phyloP scores from a whole-genome alignment of 2,797 vertebrate species.

The Odontamblyopus lacepedii region DNA sequence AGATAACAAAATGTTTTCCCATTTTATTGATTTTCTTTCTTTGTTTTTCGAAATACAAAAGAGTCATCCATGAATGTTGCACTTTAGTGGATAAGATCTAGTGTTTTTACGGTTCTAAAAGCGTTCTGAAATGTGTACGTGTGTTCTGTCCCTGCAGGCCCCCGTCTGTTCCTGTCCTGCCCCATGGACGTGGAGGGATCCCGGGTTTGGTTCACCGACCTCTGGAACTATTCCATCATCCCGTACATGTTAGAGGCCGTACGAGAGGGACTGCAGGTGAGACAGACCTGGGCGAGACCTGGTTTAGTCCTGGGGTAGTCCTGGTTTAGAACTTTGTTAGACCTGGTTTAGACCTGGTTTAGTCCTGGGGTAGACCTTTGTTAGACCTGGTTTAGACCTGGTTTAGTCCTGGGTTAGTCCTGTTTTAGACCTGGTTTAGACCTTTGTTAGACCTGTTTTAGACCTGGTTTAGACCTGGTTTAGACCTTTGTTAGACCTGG shows the following conservation, averaged over 20 bases:
- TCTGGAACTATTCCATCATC: conserved; percentile 99
- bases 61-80: too few relatives aligned
- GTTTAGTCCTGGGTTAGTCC: not conserved
- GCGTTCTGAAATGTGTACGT: too few relatives aligned
- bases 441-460: not conserved
- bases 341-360: not conserved
- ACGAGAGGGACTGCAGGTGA: conserved; percentile 95
- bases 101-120: too few relatives aligned
- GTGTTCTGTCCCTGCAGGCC: conserved; percentile 75
- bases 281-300: too few relatives aligned
- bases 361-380: not conserved
- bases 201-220: conserved; percentile 97
- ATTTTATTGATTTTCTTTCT: too few relatives aligned
- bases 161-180: conserved; percentile 95
- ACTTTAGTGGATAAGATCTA: too few relatives aligned
- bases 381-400: not conserved
- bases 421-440: not conserved
- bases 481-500: not conserved
- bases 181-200: conserved; percentile 96
- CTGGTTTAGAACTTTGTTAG: not conserved
- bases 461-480: conserved; percentile 8
- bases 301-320: not conserved
- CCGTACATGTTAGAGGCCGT: conserved; percentile 96
- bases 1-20: too few relatives aligned
- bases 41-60: too few relatives aligned